Evolutionary conservation across 2,888 invertebrate species (phyloP).

Genomic region (Cenopis cana): DNA sequence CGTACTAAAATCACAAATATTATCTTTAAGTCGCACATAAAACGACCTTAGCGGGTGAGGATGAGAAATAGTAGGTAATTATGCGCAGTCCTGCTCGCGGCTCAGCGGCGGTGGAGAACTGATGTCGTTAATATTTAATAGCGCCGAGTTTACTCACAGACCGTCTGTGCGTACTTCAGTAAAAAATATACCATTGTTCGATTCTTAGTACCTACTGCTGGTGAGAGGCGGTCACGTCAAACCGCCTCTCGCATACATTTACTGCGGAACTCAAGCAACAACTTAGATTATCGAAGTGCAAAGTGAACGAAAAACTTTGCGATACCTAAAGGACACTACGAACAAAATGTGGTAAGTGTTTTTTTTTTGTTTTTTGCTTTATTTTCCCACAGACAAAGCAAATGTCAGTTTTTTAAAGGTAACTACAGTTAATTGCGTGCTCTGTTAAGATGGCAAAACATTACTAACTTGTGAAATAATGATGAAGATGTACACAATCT

Average conservation of each 20-base stretch:
- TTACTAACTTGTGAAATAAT: constrained; percentile 8
- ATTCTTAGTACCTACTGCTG: constrained; percentile 29
- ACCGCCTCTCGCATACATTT: constrained; percentile 7
- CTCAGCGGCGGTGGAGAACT: constrained; percentile 29
- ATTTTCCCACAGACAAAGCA: background rate
- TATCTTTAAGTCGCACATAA: constrained; percentile 19
- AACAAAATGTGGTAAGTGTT: constrained; percentile 45
- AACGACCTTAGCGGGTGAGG: constrained; percentile 24
- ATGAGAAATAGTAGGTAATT: constrained; percentile 29
- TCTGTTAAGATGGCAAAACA: background rate
- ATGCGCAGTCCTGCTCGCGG: constrained; percentile 24
- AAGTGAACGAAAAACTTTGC: background rate
- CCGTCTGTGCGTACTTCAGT: constrained; percentile 22
- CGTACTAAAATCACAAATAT: constrained; percentile 3
- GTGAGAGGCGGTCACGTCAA: constrained; percentile 23
- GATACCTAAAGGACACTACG: background rate
- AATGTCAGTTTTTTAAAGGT: background rate
- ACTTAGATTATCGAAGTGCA: background rate
- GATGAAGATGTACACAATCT: constrained; percentile 6
- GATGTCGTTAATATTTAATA: constrained; percentile 38
- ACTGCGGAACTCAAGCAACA: background rate
- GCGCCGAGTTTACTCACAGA: constrained; percentile 22
- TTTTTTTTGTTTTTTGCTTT: background rate
- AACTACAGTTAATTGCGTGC: background rate
- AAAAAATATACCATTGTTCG: constrained; percentile 39